Conservation (phyloP, 1,140 invertebrate genomes). For the Drepana arcuata region DNA sequence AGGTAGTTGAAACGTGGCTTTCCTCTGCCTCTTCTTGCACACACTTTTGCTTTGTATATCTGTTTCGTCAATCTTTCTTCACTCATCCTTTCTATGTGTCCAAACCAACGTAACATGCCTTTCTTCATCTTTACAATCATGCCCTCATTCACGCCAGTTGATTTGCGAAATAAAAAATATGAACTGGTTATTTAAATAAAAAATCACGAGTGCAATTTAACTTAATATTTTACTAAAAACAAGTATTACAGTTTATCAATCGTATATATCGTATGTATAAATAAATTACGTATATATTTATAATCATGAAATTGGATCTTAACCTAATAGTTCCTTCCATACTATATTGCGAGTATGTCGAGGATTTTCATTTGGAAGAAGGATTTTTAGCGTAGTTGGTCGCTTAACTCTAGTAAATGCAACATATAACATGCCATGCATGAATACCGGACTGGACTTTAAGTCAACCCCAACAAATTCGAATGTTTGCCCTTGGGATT, state of each 20-base stretch:
- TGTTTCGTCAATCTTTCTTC: too few relatives aligned
- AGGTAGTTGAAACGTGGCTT: too few relatives aligned
- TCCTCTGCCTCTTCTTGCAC: too few relatives aligned
- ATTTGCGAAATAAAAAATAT: too few relatives aligned
- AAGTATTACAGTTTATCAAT: neutral
- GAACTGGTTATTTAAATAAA: too few relatives aligned
- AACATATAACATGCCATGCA: constrained; percentile 1
- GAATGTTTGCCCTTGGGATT: constrained; percentile 7
- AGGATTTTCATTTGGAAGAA: constrained; percentile 6
- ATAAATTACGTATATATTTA: neutral
- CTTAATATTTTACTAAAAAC: neutral
- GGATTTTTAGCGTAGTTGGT: constrained; percentile 4
- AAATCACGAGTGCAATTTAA: neutral
- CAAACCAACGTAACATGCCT: too few relatives aligned
- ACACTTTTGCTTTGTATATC: too few relatives aligned
- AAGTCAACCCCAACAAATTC: constrained; percentile 6
- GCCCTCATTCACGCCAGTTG: too few relatives aligned
- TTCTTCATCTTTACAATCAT: too few relatives aligned
- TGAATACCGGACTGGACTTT: neutral
- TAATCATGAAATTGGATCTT: constrained; percentile 4
- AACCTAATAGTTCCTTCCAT: constrained; percentile 6
- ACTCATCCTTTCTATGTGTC: too few relatives aligned
- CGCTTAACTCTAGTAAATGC: constrained; percentile 4
- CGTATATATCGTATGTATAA: neutral
- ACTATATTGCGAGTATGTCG: constrained; percentile 7